Conservation (phyloP, 2,888 invertebrate genomes). For the Epinotia demarniana region DNA sequence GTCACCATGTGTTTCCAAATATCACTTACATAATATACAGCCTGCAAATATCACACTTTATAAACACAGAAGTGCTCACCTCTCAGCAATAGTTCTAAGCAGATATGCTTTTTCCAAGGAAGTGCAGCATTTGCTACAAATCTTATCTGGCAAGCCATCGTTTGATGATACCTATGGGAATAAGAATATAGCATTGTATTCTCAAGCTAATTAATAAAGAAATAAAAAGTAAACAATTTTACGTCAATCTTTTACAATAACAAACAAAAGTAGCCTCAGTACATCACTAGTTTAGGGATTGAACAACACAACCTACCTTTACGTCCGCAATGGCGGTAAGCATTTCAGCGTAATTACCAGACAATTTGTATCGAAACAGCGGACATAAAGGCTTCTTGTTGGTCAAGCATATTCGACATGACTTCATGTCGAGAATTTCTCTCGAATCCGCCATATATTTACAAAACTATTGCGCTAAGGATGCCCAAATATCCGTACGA, state of each 20-base stretch:
- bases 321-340: slow-evolving; percentile 80
- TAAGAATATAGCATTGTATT: slow-evolving; percentile 4
- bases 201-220: slow-evolving; percentile 3
- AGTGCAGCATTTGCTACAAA: slow-evolving; percentile 76
- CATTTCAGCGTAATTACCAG: slow-evolving; percentile 83
- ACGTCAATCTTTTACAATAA: slow-evolving; percentile 35
- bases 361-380: slow-evolving; percentile 77
- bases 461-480: slow-evolving; percentile 19
- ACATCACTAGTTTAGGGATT: slow-evolving; percentile 44
- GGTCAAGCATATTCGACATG: slow-evolving; percentile 78
- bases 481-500: slow-evolving; percentile 27
- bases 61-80: slow-evolving; percentile 57
- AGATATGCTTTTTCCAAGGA: slow-evolving; percentile 78
- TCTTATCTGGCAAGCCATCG: slow-evolving; percentile 80
- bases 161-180: slow-evolving; percentile 70
- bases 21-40: background rate
- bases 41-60: background rate
- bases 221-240: slow-evolving; percentile 10
- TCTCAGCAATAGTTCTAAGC: slow-evolving; percentile 79
- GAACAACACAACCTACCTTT: slow-evolving; percentile 64
- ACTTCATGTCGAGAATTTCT: slow-evolving; percentile 67
- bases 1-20: background rate
- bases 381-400: slow-evolving; percentile 76
- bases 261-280: slow-evolving; percentile 33
- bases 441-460: slow-evolving; percentile 62